Percentiles rank a stretch among this genome's conserved stretches.
Evolutionary conservation across 1,140 invertebrate genomes (phyloP).

Genomic region (Trissolcus basalis): DNA sequence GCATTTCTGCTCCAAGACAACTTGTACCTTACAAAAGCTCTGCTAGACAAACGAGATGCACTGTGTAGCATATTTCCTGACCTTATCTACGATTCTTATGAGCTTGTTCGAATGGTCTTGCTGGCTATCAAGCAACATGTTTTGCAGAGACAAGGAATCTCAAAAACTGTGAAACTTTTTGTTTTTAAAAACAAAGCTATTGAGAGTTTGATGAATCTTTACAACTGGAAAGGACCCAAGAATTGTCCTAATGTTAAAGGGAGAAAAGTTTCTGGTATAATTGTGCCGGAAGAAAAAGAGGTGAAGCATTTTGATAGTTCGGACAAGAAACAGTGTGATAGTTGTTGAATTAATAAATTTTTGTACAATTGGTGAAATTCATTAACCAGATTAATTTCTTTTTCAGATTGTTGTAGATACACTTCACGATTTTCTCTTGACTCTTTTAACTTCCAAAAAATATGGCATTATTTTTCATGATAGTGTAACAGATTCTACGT

Average conservation of each 20-base stretch:
- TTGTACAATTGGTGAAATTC: no score
- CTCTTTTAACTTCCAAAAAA: conserved; percentile 82
- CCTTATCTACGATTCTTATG: conserved; percentile 81
- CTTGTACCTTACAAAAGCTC: conserved; percentile 78
- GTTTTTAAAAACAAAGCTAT: conserved; percentile 82
- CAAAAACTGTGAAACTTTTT: conserved; percentile 84
- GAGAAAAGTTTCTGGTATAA: conserved; percentile 58
- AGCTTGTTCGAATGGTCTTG: conserved; percentile 81
- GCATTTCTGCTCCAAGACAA: conserved; percentile 84
- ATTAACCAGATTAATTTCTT: conserved; percentile 1
- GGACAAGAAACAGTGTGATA: no score
- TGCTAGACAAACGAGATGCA: conserved; percentile 82
- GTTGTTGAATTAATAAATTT: background rate
- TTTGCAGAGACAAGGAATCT: conserved; percentile 80
- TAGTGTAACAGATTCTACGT: conserved; percentile 76
- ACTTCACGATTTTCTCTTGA: conserved; percentile 81
- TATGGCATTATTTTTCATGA: conserved; percentile 83
- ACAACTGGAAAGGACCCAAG: conserved; percentile 84
- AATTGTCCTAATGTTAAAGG: conserved; percentile 69
- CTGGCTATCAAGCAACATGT: conserved; percentile 82
- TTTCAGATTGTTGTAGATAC: conserved; percentile 75
- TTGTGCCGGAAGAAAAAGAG: conserved; percentile 74
- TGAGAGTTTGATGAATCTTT: conserved; percentile 81
- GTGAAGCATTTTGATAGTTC: no score
- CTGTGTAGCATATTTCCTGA: conserved; percentile 81